Percentiles rank a stretch among this genome's conserved stretches.
These are phyloP conservation scores for Pseudomyrmex cubaensis DNA, from an alignment of 1,140 invertebrate genomes.

Conservation along the genomic window DNA sequence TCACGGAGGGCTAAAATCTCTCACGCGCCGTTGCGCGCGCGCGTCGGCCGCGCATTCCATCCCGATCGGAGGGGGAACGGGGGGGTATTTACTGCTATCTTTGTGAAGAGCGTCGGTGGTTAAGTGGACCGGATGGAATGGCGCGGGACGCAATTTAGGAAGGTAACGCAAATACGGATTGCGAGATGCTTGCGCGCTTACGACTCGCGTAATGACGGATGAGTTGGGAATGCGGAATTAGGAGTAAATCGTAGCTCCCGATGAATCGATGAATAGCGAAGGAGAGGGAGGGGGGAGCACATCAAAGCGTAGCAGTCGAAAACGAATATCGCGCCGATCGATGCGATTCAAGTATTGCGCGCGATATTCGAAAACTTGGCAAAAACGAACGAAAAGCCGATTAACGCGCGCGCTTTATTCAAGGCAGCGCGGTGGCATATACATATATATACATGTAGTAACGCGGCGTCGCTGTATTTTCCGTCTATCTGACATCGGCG, in stretches of 20 bases:
- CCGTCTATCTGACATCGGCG: constrained; percentile 59
- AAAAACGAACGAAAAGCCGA: constrained; percentile 19
- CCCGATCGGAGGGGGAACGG: background rate
- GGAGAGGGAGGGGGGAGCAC: background rate
- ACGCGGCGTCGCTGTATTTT: constrained; percentile 48
- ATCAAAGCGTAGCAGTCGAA: background rate
- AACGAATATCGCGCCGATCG: background rate
- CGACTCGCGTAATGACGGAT: constrained; percentile 7
- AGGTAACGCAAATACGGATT: constrained; percentile 28
- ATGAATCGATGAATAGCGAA: background rate
- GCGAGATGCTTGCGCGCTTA: constrained; percentile 1
- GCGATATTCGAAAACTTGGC: constrained; percentile 11
- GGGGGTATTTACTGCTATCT: constrained; percentile 17
- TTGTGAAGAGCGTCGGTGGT: constrained; percentile 7
- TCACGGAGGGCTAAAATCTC: constrained; percentile 51
- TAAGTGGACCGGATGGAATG: constrained; percentile 22
- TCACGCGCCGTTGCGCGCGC: background rate
- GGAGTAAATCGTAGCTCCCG: background rate
- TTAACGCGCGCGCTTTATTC: background rate
- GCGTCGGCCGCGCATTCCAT: constrained; percentile 11
- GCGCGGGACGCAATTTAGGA: constrained; percentile 7
- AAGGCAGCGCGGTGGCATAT: too few species aligned
- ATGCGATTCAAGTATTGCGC: background rate
- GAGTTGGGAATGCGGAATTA: background rate
- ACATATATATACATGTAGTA: background rate